phyloP scores from a whole-genome alignment of 30 jellyfish, hydroid and myxozoan species.

The Rhopilema esculentum region DNA sequence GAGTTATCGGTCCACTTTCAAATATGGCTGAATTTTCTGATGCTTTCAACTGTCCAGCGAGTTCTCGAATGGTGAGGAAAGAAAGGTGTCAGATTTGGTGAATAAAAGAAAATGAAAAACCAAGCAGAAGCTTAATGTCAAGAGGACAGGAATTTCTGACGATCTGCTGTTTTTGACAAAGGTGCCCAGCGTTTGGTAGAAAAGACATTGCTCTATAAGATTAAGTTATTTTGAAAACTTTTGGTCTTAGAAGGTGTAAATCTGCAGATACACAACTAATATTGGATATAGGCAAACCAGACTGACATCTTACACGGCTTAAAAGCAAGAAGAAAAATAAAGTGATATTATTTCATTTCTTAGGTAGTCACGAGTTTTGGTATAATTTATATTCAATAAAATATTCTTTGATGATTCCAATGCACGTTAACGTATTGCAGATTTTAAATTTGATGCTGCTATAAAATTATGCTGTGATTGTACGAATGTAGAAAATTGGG shows the following conservation, averaged over 20 bases:
- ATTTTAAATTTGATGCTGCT: background rate
- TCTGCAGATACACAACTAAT: too few species aligned
- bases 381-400: too few species aligned
- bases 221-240: too few species aligned
- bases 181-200: too few species aligned
- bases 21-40: slow-evolving; percentile 50
- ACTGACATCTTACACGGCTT: too few species aligned
- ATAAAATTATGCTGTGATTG: too few species aligned
- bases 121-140: background rate
- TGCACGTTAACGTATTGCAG: background rate
- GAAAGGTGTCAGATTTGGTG: slow-evolving; percentile 57
- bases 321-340: background rate
- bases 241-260: too few species aligned
- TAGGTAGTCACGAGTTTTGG: background rate
- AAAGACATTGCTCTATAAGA: too few species aligned
- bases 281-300: too few species aligned
- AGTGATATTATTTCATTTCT: background rate
- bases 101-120: background rate
- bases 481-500: too few species aligned
- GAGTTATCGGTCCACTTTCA: slow-evolving; percentile 66
- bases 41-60: slow-evolving; percentile 72
- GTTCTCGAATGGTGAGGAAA: slow-evolving; percentile 52
- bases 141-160: background rate
- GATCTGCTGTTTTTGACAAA: background rate
- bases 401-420: background rate